Evolutionary conservation across 2,888 invertebrate species (phyloP).

Genomic region (Lithosia quadra): DNA sequence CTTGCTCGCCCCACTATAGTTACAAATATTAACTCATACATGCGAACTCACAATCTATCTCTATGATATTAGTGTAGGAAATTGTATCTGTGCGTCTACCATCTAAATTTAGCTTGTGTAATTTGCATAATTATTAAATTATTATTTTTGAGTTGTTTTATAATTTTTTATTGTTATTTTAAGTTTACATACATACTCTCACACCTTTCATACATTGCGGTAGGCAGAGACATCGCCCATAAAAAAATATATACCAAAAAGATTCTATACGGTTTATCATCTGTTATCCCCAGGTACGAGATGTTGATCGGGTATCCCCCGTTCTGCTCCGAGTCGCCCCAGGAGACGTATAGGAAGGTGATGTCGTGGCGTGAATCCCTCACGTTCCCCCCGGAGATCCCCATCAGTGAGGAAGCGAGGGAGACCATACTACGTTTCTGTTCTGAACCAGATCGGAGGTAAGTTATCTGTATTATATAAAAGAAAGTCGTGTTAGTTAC

Average conservation of each 20-base stretch:
- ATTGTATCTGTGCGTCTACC: too few species aligned
- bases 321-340: slow-evolving; percentile 99
- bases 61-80: too few species aligned
- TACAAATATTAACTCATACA: too few species aligned
- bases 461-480: too few species aligned
- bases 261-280: neutral
- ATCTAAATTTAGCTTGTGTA: too few species aligned
- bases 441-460: slow-evolving; percentile 97
- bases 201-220: neutral
- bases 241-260: neutral
- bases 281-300: slow-evolving; percentile 89
- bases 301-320: slow-evolving; percentile 99
- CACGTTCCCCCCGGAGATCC: slow-evolving; percentile 99
- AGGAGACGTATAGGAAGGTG: slow-evolving; percentile 97
- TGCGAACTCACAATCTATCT: too few species aligned
- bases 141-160: too few species aligned
- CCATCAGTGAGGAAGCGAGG: slow-evolving; percentile 98
- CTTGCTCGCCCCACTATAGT: too few species aligned
- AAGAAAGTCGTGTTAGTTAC: too few species aligned
- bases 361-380: slow-evolving; percentile 99
- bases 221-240: neutral
- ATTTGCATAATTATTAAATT: too few species aligned
- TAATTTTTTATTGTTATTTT: too few species aligned
- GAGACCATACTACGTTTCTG: slow-evolving; percentile 98
- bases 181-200: too few species aligned